These are phyloP conservation scores for Crypturellus undulatus DNA, from an alignment of 2,113 vertebrate species.

Conservation along the genomic window DNA sequence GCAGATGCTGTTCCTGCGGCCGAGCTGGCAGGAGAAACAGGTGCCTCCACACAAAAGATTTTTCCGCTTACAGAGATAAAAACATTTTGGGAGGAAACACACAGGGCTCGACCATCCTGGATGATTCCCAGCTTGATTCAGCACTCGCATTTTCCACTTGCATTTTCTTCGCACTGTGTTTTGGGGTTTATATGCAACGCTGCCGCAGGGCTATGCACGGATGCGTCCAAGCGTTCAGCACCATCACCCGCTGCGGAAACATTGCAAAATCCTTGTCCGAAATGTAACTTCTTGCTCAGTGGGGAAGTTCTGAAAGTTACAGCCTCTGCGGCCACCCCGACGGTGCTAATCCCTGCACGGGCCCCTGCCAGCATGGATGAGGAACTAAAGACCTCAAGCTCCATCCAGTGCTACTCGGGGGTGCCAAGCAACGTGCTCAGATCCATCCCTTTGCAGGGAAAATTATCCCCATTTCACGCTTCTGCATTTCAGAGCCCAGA, in stretches of 20 bases:
- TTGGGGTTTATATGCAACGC: not conserved
- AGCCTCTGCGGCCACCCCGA: too few relatives aligned
- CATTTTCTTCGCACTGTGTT: not conserved
- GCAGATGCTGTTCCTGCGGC: not conserved
- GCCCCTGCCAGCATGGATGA: not conserved
- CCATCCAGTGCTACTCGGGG: fast-evolving
- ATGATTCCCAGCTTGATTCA: not conserved
- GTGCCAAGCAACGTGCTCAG: not conserved
- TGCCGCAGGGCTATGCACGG: not conserved
- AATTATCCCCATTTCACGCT: not conserved
- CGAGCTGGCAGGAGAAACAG: not conserved
- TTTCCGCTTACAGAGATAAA: not conserved
- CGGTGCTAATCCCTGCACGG: not conserved
- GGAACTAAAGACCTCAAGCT: fast-evolving
- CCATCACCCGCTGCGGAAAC: not conserved
- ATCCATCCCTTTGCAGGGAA: not conserved
- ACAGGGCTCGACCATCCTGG: not conserved
- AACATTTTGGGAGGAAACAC: not conserved
- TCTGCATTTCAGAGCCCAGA: not conserved
- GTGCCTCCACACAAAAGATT: not conserved
- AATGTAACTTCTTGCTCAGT: not conserved
- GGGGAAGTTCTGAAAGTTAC: not conserved
- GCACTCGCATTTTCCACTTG: not conserved
- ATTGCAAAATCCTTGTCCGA: not conserved
- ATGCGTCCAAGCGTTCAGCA: fast-evolving